Conservation (phyloP, 2,888 invertebrate genomes). For the Adela reaumurella region DNA sequence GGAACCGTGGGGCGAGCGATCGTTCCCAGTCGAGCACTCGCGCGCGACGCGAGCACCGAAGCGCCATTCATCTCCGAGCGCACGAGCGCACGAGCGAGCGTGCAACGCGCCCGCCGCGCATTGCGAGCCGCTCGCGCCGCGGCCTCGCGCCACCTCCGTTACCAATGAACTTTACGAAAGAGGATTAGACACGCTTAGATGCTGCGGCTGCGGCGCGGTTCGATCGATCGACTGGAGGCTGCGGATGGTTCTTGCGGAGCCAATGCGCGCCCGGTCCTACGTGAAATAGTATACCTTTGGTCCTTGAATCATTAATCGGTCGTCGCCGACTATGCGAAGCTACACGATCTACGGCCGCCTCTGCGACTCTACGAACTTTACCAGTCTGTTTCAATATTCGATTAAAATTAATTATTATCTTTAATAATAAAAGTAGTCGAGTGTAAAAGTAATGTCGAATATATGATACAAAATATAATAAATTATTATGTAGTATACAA, state of each 20-base stretch:
- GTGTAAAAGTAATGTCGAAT: slow-evolving; percentile 53
- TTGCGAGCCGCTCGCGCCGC: slow-evolving; percentile 27
- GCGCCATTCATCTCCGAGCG: slow-evolving; percentile 7
- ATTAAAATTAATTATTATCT: slow-evolving; percentile 57
- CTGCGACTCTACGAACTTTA: slow-evolving; percentile 56
- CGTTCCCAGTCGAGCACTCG: not conserved
- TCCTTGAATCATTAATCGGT: slow-evolving; percentile 54
- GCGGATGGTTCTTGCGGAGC: slow-evolving; percentile 51
- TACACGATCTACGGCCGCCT: slow-evolving; percentile 54
- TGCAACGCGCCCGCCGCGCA: slow-evolving; percentile 14
- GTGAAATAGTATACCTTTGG: slow-evolving; percentile 56
- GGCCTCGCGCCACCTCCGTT: slow-evolving; percentile 16
- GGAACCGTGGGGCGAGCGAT: slow-evolving; percentile 14
- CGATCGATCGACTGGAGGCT: slow-evolving; percentile 33
- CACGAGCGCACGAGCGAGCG: slow-evolving; percentile 6
- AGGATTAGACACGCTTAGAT: slow-evolving; percentile 31
- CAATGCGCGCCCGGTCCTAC: slow-evolving; percentile 54
- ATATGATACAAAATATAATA: slow-evolving; percentile 55
- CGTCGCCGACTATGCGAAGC: slow-evolving; percentile 56
- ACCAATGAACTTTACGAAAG: slow-evolving; percentile 3
- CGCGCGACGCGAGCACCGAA: slow-evolving; percentile 14
- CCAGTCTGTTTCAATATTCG: slow-evolving; percentile 57
- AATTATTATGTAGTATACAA: slow-evolving; percentile 43
- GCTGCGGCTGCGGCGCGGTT: slow-evolving; percentile 36
- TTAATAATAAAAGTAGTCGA: slow-evolving; percentile 52